Percentiles rank a stretch among this genome's conserved stretches.
Evolutionary conservation across 2,888 invertebrate genomes (phyloP).

Genomic region (Caenorhabditis afra): DNA sequence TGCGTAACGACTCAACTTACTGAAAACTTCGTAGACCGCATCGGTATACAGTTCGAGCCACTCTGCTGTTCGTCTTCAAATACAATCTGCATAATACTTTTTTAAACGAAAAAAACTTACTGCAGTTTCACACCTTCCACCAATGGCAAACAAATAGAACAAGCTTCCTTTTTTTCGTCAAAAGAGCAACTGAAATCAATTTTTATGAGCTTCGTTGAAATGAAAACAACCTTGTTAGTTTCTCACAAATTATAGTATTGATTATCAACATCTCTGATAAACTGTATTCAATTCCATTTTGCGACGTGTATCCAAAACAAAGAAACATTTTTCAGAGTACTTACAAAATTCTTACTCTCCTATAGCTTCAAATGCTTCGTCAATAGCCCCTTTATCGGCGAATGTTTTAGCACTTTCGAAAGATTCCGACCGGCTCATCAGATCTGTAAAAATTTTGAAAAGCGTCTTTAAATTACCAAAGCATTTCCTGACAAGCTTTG

Average conservation of each 20-base stretch:
- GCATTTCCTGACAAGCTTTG: no score
- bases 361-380: conserved; percentile 42
- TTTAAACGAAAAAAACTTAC: conserved; percentile 63
- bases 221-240: conserved; percentile 62
- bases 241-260: conserved; percentile 65
- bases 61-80: conserved; percentile 62
- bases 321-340: not conserved
- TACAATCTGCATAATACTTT: no score
- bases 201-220: not conserved
- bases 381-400: conserved; percentile 52
- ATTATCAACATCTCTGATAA: conserved; percentile 61
- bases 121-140: conserved; percentile 64
- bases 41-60: conserved; percentile 66
- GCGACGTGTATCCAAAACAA: conserved; percentile 1
- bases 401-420: conserved; percentile 52
- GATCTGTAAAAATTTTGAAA: conserved; percentile 7
- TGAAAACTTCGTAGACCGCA: conserved; percentile 68
- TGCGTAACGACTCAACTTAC: conserved; percentile 66
- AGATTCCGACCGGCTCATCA: conserved; percentile 43
- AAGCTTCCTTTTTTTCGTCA: conserved; percentile 71
- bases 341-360: not conserved
- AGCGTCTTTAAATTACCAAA: conserved; percentile 32
- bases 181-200: conserved; percentile 62
- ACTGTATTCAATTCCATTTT: conserved; percentile 60
- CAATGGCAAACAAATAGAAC: conserved; percentile 61